Evolutionary conservation across 2,113 vertebrate species (phyloP).

Genomic region (Stegostoma tigrinum): DNA sequence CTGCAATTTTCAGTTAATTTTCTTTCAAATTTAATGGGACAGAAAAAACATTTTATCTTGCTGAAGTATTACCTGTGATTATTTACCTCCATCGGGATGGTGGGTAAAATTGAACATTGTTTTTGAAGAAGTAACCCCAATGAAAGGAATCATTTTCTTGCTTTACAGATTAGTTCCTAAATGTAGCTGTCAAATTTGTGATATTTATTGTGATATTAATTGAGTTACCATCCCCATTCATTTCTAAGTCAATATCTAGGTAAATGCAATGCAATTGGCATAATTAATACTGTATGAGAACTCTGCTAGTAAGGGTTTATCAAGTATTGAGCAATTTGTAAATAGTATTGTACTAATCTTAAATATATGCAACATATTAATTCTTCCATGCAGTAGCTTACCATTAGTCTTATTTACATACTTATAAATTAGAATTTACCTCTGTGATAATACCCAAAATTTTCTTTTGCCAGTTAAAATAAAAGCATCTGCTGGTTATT

Average conservation of each 20-base stretch:
- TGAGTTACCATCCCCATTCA: neutral
- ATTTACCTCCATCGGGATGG: neutral
- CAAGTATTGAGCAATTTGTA: neutral
- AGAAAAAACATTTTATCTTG: neutral
- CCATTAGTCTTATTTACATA: neutral
- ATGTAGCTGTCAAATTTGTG: neutral
- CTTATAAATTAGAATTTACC: neutral
- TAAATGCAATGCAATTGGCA: neutral
- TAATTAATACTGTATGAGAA: neutral
- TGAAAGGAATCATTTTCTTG: neutral
- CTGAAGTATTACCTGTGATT: neutral
- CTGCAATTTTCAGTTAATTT: slow-evolving; percentile 10
- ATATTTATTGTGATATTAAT: neutral
- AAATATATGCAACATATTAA: neutral
- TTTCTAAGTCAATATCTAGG: neutral
- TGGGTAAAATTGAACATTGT: no score
- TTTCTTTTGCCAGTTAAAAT: neutral
- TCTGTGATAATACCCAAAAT: neutral
- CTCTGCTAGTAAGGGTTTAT: neutral
- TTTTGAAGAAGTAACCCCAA: no score
- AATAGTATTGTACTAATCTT: neutral
- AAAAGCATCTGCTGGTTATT: neutral
- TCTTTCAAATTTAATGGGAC: neutral
- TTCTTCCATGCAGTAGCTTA: neutral
- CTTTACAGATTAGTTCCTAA: neutral